Evolutionary conservation across 2,113 vertebrate genomes (phyloP).

Genomic region (Archilochus colubris): DNA sequence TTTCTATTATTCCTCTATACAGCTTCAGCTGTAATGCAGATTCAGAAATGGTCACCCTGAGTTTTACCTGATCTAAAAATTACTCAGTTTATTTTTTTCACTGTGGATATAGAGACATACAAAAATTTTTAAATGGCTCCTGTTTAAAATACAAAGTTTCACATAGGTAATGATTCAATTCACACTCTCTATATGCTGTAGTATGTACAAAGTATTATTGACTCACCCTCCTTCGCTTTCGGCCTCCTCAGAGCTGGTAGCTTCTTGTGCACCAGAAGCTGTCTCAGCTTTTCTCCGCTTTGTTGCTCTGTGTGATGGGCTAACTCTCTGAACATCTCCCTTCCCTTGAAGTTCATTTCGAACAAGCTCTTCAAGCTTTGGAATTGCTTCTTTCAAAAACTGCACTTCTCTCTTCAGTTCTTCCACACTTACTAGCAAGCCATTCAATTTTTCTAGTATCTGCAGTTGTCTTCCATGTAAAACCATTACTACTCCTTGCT

Average conservation of each 20-base stretch:
- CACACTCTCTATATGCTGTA: neutral
- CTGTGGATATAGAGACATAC: neutral
- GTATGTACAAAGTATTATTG: neutral
- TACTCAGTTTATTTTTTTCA: neutral
- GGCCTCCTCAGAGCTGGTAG: conserved; percentile 90
- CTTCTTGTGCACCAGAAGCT: conserved; percentile 59
- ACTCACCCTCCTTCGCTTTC: conserved; percentile 98
- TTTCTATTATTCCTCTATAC: neutral
- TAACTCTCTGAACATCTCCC: conserved; percentile 57
- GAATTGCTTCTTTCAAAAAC: conserved; percentile 86
- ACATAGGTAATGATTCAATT: neutral
- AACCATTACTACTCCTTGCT: conserved; percentile 50
- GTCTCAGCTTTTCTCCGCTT: conserved; percentile 79
- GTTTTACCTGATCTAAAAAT: neutral
- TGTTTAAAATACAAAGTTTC: neutral
- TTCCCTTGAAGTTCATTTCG: conserved; percentile 82
- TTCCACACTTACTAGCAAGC: conserved; percentile 84
- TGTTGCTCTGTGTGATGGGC: conserved; percentile 79
- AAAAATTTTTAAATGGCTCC: neutral
- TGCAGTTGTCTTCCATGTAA: conserved; percentile 81
- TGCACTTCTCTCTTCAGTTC: conserved; percentile 91
- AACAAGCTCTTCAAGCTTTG: conserved; percentile 84
- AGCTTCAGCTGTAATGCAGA: neutral
- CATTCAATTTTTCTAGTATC: conserved; percentile 88
- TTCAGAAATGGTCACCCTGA: neutral